Conservation (phyloP, 2,888 invertebrate genomes). For the Asteroscopus sphinx region DNA sequence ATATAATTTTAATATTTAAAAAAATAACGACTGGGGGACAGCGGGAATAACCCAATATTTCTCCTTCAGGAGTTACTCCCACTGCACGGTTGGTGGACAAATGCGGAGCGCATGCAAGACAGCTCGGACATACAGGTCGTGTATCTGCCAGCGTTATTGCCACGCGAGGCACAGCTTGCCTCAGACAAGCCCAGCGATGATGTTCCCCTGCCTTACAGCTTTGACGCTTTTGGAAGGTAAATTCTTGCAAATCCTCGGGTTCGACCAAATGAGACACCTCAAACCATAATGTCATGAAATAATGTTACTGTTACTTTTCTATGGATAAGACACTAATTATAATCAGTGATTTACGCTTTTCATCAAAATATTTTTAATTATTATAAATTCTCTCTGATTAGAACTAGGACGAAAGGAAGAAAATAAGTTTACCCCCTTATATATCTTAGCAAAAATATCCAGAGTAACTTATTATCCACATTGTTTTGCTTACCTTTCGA, state of each 20-base stretch:
- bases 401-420: too few species aligned
- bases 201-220: constrained; percentile 88
- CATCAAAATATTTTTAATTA: too few species aligned
- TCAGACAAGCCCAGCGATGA: constrained; percentile 71
- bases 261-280: too few species aligned
- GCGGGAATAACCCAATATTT: too few species aligned
- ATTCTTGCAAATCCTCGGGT: background rate
- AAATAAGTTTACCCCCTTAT: background rate
- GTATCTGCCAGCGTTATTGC: constrained; percentile 88
- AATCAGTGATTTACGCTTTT: too few species aligned
- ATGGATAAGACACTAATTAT: too few species aligned
- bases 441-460: background rate
- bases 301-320: too few species aligned
- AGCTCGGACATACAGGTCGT: constrained; percentile 90
- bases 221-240: constrained; percentile 91
- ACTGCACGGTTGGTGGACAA: constrained; percentile 75
- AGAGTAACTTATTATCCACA: too few species aligned
- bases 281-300: too few species aligned
- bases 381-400: too few species aligned
- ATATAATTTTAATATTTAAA: too few species aligned
- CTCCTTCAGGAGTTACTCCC: constrained; percentile 71
- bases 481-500: background rate
- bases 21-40: too few species aligned
- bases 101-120: constrained; percentile 62
- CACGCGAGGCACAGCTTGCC: constrained; percentile 80